Evolutionary conservation across 2,113 vertebrate species (phyloP).

Genomic region (Lampris megalopsis): DNA sequence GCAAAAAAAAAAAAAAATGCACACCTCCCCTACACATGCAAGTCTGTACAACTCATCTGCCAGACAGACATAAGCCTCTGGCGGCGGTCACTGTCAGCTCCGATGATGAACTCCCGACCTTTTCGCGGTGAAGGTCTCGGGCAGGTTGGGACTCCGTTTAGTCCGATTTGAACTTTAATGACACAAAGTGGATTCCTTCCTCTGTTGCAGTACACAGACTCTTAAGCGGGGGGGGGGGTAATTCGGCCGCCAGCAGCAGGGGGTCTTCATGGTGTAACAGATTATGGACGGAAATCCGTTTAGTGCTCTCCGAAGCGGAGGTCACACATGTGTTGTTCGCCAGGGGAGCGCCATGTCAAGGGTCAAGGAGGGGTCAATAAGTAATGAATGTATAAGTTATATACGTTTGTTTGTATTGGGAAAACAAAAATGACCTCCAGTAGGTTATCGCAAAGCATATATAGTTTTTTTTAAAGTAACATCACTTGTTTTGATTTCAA

Average conservation of each 20-base stretch:
- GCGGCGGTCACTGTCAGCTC: no score
- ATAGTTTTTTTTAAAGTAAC: no score
- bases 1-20: no score
- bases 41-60: no score
- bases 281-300: background rate
- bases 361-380: background rate
- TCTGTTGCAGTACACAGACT: background rate
- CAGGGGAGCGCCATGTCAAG: background rate
- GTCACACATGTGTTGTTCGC: background rate
- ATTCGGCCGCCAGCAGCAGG: background rate
- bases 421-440: no score
- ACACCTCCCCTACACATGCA: no score
- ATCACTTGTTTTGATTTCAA: no score
- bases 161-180: background rate
- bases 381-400: no score
- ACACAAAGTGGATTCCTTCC: background rate
- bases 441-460: no score
- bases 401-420: no score
- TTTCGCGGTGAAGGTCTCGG: background rate
- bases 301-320: background rate
- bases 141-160: background rate
- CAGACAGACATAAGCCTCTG: no score
- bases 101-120: background rate
- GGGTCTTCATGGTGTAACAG: background rate
- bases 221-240: background rate